Base-by-base conservation (phyloP, 2,888 invertebrate genomes). In the Reticulitermes lucifugus region DNA sequence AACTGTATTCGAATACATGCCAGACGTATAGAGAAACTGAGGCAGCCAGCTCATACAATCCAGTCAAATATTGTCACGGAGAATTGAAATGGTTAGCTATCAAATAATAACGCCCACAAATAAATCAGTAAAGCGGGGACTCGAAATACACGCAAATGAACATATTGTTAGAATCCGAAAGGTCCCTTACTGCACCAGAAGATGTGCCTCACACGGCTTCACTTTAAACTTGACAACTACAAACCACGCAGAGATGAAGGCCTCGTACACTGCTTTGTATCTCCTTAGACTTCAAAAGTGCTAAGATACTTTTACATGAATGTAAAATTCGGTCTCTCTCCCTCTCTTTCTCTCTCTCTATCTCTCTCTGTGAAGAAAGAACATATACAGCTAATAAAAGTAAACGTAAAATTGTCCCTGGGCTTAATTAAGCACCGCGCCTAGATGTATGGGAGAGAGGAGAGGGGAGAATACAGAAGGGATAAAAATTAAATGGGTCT, bases 91-190 rank as follows among this genome's bases (percentile, higher is more conserved):
- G 60, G 60, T n/a, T 60, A 60, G 9, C 65, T 25, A 65, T 25
- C 25, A 65, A 77, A 46, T 51, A n/a, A 51, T 51, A 77, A 77
- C 7, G 7, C 18, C 41, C 6, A 21, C 22, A 75, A 75, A 75
- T 46, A 75, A 75, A 75, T 43, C 73, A 75, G 21, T 43, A 75
- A 7, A 73, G 73, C 9, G 1, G n/a, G 25, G 5, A 46, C 14
- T 43, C 2, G 41, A 41, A 77, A 46, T 77, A 10, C 46, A 77
- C 46, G 51, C 46, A 77, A 77, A 51, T 77, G 46, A 46, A 22
- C 46, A 22, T 77, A 77, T 22, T 75, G 75, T 75, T 75, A 75
- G 43, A 75, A 75, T 75, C 75, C 41, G 75, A 43, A 43, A 43
- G 18, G 43, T 43, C 41, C 43, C 75, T 75, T 75, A 18, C 41